Percentiles rank a stretch among this genome's conserved stretches.
Evolutionary conservation across 2,113 vertebrate genomes (phyloP).

Genomic region (Leptodactylus fuscus): DNA sequence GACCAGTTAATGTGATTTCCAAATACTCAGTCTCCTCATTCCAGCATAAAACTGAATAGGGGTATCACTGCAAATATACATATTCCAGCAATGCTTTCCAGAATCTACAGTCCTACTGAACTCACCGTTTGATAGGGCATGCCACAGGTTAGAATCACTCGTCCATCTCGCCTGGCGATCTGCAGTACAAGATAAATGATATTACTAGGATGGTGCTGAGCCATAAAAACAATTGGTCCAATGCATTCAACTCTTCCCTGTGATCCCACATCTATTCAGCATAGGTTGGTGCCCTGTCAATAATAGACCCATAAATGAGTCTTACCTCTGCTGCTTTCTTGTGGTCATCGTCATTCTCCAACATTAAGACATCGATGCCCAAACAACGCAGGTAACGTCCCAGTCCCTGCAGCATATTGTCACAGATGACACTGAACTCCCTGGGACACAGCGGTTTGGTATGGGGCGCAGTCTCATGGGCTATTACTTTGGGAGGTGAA

Average conservation of each 20-base stretch:
- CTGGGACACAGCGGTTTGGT: conserved; percentile 63
- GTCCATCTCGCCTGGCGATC: conserved; percentile 81
- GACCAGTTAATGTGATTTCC: too few relatives aligned
- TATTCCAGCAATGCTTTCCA: neutral
- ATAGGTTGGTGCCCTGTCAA: too few relatives aligned
- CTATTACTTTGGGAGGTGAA: neutral
- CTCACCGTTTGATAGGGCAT: conserved; percentile 84
- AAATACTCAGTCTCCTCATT: too few relatives aligned
- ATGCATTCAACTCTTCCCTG: too few relatives aligned
- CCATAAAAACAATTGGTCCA: too few relatives aligned
- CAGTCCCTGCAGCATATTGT: conserved; percentile 89
- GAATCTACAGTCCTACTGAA: conserved; percentile 43
- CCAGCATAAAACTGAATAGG: too few relatives aligned
- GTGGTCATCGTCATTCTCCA: conserved; percentile 83
- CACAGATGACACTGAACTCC: conserved; percentile 84
- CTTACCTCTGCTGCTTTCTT: conserved; percentile 81
- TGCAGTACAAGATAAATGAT: conserved; percentile 65
- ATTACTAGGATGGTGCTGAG: neutral
- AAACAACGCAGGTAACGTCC: conserved; percentile 86
- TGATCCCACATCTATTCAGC: too few relatives aligned
- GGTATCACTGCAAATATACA: too few relatives aligned
- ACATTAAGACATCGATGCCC: conserved; percentile 78
- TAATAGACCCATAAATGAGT: too few relatives aligned
- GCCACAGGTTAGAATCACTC: conserved; percentile 86
- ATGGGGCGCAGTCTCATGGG: neutral